phyloP scores from a whole-genome alignment of 2,113 vertebrate species.

The Psophia crepitans region DNA sequence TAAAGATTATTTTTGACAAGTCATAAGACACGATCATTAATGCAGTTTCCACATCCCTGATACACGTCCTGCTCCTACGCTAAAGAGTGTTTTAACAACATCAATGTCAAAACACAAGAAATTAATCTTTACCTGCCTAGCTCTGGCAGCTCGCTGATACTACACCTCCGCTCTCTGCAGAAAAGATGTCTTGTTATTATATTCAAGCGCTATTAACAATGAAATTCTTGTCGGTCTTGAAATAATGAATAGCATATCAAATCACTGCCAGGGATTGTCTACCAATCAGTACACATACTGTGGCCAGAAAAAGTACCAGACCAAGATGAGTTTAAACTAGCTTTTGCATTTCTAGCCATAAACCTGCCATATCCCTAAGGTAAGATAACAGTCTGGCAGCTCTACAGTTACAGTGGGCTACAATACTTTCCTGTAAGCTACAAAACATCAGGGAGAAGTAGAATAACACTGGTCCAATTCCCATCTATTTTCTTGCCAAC shows the following conservation, averaged over 20 bases:
- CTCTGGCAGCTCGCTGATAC: not conserved
- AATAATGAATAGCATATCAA: not conserved
- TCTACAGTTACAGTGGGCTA: not conserved
- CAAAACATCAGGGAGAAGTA: not conserved
- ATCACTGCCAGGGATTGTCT: not conserved
- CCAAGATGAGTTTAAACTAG: not conserved
- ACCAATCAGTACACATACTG: not conserved
- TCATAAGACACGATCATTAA: rapidly evolving
- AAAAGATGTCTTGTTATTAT: not conserved
- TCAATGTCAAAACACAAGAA: not conserved
- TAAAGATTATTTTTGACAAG: not conserved
- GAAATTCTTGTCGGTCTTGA: not conserved
- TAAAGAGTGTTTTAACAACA: not conserved
- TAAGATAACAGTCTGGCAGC: not conserved
- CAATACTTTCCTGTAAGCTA: not conserved
- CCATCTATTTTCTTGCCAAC: not conserved
- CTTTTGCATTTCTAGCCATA: not conserved
- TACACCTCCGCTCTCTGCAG: not conserved
- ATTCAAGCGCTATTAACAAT: not conserved
- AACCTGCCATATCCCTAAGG: not conserved
- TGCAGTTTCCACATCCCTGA: not conserved
- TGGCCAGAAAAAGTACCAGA: not conserved
- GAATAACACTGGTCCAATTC: not conserved
- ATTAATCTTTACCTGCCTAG: not conserved
- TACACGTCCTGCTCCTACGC: rapidly evolving